Evolutionary conservation across 2,113 vertebrate species (phyloP).

Genomic region (Thalassarche chlororhynchos): DNA sequence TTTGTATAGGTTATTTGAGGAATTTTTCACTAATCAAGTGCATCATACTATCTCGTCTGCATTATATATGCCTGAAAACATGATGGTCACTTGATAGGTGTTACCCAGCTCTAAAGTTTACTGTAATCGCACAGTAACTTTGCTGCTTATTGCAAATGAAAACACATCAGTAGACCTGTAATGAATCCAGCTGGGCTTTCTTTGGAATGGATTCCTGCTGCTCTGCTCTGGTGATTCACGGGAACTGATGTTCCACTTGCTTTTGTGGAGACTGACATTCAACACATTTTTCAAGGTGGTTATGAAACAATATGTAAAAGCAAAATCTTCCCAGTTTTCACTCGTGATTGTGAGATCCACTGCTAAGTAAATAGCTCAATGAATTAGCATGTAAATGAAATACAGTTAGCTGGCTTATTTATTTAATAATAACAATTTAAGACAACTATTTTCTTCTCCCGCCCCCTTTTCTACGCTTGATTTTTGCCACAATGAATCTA

Average conservation of each 20-base stretch:
- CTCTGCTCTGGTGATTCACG: constrained; percentile 13
- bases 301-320: neutral
- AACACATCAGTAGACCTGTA: constrained; percentile 24
- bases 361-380: neutral
- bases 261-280: neutral
- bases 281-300: constrained; percentile 9
- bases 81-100: neutral
- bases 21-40: neutral
- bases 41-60: neutral
- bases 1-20: neutral
- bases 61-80: neutral
- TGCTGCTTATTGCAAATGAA: constrained; percentile 25
- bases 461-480: neutral
- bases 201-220: constrained; percentile 9
- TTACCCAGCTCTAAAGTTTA: neutral
- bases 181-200: constrained; percentile 27
- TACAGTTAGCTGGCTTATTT: neutral
- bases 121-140: neutral
- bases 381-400: neutral
- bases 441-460: neutral
- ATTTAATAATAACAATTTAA: neutral
- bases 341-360: neutral
- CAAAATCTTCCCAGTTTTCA: neutral
- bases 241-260: neutral
- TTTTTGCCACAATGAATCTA: neutral